Evolutionary conservation across 2,113 vertebrate genomes (phyloP).

Genomic region (Pterocles orientalis): DNA sequence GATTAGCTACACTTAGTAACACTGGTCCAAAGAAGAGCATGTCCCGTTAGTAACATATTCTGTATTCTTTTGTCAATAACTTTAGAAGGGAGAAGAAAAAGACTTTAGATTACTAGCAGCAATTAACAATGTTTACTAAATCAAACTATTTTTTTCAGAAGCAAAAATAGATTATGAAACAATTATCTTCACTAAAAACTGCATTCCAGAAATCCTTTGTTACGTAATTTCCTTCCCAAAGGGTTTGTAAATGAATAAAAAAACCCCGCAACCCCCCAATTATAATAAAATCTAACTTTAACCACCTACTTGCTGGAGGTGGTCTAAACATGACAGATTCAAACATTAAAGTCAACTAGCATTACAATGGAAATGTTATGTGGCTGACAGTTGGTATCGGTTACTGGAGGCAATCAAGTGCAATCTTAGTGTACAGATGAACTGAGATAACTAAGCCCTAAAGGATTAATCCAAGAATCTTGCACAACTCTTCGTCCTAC

Average conservation of each 20-base stretch:
- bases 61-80: neutral
- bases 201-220: slow-evolving; percentile 38
- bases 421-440: neutral
- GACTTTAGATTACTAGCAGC: neutral
- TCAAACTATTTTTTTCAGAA: neutral
- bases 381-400: neutral
- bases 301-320: slow-evolving; percentile 6
- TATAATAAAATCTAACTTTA: slow-evolving; percentile 40
- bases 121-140: slow-evolving; percentile 26
- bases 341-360: neutral
- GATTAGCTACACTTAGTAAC: neutral
- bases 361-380: neutral
- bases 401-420: accelerated
- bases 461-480: neutral
- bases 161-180: slow-evolving; percentile 29
- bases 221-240: slow-evolving; percentile 60
- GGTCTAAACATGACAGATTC: slow-evolving; percentile 9
- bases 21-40: neutral
- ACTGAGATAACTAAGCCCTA: neutral
- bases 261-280: neutral
- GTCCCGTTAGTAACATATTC: neutral
- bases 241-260: slow-evolving; percentile 61
- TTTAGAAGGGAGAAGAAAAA: slow-evolving; percentile 27
- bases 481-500: neutral
- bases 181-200: neutral